Percentiles rank a stretch among this genome's conserved stretches.
Conservation (phyloP, 2,888 invertebrate species). For the Drosophila buzzatii region DNA sequence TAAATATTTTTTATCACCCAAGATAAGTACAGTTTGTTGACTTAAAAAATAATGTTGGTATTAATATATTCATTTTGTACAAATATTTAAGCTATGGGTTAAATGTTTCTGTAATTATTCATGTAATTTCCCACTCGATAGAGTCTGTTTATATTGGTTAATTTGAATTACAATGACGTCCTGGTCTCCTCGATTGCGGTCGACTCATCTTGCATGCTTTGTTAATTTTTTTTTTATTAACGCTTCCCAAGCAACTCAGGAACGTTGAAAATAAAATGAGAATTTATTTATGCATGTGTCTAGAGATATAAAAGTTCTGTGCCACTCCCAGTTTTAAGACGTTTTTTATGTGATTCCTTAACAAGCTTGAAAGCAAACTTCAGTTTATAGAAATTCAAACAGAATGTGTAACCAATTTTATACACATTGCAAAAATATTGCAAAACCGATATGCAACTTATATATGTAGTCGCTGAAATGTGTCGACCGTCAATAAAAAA, state of each 20-base stretch:
- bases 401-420: conserved; percentile 7
- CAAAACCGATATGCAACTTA: conserved; percentile 6
- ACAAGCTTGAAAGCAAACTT: background rate
- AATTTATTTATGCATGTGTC: background rate
- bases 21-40: too few relatives aligned
- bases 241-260: conserved; percentile 17
- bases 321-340: background rate
- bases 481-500: background rate
- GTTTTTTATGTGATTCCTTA: background rate
- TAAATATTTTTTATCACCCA: too few relatives aligned
- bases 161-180: background rate
- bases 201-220: conserved; percentile 38
- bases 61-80: too few relatives aligned
- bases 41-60: too few relatives aligned
- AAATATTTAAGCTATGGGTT: too few relatives aligned
- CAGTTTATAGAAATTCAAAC: background rate
- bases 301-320: background rate
- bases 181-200: conserved; percentile 16
- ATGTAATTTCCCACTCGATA: background rate
- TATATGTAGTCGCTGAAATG: background rate
- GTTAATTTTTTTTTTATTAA: conserved; percentile 13
- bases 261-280: conserved; percentile 8
- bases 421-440: conserved; percentile 7
- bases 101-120: too few relatives aligned
- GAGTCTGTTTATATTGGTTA: background rate